Conservation (phyloP, 2,888 invertebrate species). For the Megamerina dolium region DNA sequence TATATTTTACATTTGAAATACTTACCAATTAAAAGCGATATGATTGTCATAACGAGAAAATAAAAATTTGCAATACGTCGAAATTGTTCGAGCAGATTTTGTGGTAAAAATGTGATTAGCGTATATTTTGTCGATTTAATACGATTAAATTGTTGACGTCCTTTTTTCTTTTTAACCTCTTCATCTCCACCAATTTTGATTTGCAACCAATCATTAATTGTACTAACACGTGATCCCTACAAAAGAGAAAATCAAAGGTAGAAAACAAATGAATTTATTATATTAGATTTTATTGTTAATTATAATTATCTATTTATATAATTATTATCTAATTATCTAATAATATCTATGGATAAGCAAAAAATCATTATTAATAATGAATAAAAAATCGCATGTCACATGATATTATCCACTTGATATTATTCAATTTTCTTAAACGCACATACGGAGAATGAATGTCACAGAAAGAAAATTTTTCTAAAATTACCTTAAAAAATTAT, state of each 20-base stretch:
- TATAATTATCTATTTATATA: constrained; percentile 1
- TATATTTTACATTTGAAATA: constrained; percentile 19
- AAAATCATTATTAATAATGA: no score
- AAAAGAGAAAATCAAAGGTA: constrained; percentile 19
- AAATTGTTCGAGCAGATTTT: constrained; percentile 79
- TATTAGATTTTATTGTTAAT: constrained; percentile 1
- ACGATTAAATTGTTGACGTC: constrained; percentile 48
- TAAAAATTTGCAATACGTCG: constrained; percentile 79
- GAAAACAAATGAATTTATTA: neutral
- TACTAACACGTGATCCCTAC: constrained; percentile 59
- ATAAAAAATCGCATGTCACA: no score
- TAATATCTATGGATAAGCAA: no score
- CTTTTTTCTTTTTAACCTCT: constrained; percentile 40
- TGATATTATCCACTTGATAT: no score
- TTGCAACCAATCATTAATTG: constrained; percentile 55
- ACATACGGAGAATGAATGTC: no score
- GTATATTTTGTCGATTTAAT: constrained; percentile 70
- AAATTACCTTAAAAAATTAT: no score
- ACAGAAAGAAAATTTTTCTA: no score
- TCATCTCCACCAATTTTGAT: constrained; percentile 58
- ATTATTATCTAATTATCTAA: no score
- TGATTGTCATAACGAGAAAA: constrained; percentile 67
- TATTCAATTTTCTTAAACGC: no score
- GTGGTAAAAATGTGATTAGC: constrained; percentile 69
- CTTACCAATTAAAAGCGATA: constrained; percentile 62